These are phyloP conservation scores for Notodonta ziczac DNA, from an alignment of 2,888 invertebrate genomes.

Conservation along the genomic window DNA sequence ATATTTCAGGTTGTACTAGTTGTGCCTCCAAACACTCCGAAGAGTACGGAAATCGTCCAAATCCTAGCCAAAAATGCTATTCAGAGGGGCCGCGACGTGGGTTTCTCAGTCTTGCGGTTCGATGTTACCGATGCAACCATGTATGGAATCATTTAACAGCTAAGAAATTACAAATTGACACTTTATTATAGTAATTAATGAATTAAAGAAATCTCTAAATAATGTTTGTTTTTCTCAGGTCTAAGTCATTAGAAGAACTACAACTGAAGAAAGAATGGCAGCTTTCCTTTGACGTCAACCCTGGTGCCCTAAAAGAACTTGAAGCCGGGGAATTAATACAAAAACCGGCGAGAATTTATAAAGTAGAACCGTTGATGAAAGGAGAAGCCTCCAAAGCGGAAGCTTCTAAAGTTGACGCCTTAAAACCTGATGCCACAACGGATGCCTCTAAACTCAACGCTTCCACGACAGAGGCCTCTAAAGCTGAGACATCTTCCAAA, in stretches of 20 bases:
- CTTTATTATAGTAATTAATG: too few species aligned
- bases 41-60: constrained; percentile 55
- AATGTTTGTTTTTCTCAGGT: constrained; percentile 44
- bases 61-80: constrained; percentile 64
- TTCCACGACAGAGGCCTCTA: not conserved
- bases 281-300: constrained; percentile 56
- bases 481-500: not conserved
- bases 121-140: constrained; percentile 61
- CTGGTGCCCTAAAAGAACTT: constrained; percentile 43
- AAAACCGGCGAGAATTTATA: not conserved
- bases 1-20: constrained; percentile 65
- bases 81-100: constrained; percentile 64
- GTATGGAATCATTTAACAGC: constrained; percentile 44
- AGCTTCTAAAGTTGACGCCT: not conserved
- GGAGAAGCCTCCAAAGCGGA: not conserved
- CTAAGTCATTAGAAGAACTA: constrained; percentile 58
- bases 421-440: not conserved
- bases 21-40: constrained; percentile 56
- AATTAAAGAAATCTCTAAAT: too few species aligned
- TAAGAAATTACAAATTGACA: too few species aligned
- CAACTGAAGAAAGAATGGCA: constrained; percentile 73
- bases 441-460: not conserved
- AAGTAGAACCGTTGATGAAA: not conserved
- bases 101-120: constrained; percentile 67
- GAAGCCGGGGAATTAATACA: constrained; percentile 9